Evolutionary conservation across 2,797 vertebrate species (phyloP), one percentile per base, ranked within the genome.

Genomic region (Microchirus variegatus): DNA sequence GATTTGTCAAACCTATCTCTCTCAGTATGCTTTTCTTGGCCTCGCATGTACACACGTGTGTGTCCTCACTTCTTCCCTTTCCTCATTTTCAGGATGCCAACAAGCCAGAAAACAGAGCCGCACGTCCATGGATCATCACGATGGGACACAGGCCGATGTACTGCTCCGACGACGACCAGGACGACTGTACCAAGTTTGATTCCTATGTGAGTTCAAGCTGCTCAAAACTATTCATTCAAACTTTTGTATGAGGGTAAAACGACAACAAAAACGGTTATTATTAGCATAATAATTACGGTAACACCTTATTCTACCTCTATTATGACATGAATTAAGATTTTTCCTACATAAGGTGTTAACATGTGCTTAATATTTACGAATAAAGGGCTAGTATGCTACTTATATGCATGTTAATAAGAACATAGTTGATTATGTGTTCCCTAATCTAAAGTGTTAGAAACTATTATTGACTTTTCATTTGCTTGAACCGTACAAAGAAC

Each of bases 61-160:
- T 35, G 11, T 15, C 2, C 26, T 22, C 43, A 9, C 26, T 37
- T 52, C 51, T 48, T 26, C 53, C 26, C 16, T 53, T 16, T 70
- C 52, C 36, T 59, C 0, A 70, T 15, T 40, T 44, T n/a, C n/a
- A 97, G 96, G 92, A 94, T 75, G 95, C 96, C 50, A 95, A 87
- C 82, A 89, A 56, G 67, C 90, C 92, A 22, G 92, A 93, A 75
- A 90, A 89, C 84, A 80, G 94, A 53, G 65, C 85, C 2, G 67
- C 49, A 15, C 90, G 76, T n/a, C 96, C 95, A 0, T 97, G 96
- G 96, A 94, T 97, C 89, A 95, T 97, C 79, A 97, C 95, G 36
- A 96, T 96, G 95, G 96, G 93, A 48, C 95, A 97, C 80, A 89
- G 95, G 67, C 96, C 96, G 49, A 97, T 96, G 95, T 97, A 96